Base-by-base conservation (phyloP, 2,797 vertebrate genomes). In the Distichodus sexfasciatus region DNA sequence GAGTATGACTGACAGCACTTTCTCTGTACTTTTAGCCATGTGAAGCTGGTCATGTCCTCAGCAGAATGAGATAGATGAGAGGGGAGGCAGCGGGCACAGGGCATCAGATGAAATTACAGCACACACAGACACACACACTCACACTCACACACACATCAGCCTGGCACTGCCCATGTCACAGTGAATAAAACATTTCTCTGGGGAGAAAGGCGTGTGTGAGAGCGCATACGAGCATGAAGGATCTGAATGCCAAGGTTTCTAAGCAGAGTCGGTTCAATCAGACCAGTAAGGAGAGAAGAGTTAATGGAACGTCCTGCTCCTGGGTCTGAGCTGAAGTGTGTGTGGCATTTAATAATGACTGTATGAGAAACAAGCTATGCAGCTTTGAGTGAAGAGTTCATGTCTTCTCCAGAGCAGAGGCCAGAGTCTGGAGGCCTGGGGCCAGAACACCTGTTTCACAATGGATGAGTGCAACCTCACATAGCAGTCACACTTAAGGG, bases 151-250 rank as follows among this genome's bases (percentile, higher is more conserved):
- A 78, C 77, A 83, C 74, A 89, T 86, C 87, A 81, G 78, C 82
- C 83, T 89, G 88, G 88, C 87, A 88, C 75, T 86, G 87, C 87
- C 89, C 78, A 55, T 74, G 72, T 55, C n/a, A 53, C 64, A 1
- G 86, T 91, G 86, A 91, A 92, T 90, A 89, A 92, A 91, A 90
- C 87, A 91, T 91, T 60, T 57, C 72, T 33, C 1, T 14, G 65
- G 62, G 72, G 36, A 33, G 23, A 60, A 51, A 51, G 53, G 26
- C 60, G 46, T 46, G 48, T 38, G 54, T 66, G 29, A 61, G 44
- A 55, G 10, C 23, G 31, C 17, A 40, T 67, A 46, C 12, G 50
- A 24, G 53, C 48, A 41, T 60, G 58, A 74, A 57, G 71, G 23
- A 74, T 67, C 63, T 28, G 40, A 61, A 17, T 15, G 40, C n/a